Evolutionary conservation across 1,140 invertebrate genomes (phyloP).

Genomic region (Apis dorsata): DNA sequence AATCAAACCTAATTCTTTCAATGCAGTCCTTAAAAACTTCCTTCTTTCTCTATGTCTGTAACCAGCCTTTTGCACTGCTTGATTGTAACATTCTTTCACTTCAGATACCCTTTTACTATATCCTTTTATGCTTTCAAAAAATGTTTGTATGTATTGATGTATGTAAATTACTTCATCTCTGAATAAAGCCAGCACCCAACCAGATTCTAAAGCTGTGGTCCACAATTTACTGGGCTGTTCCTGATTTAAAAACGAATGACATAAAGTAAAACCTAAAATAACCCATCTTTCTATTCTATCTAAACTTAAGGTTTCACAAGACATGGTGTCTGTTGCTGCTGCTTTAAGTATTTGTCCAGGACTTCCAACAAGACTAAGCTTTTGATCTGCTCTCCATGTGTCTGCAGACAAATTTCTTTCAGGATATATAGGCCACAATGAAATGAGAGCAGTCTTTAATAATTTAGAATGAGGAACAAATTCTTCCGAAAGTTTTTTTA

Average conservation of each 20-base stretch:
- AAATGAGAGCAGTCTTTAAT: slow-evolving; percentile 91
- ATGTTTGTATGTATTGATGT: slow-evolving; percentile 95
- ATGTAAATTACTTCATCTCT: slow-evolving; percentile 98
- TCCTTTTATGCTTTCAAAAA: slow-evolving; percentile 97
- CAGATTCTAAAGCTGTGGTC: slow-evolving; percentile 93
- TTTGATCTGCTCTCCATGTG: slow-evolving; percentile 95
- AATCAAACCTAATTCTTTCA: slow-evolving; percentile 97
- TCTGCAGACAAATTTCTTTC: slow-evolving; percentile 95
- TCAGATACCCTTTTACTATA: slow-evolving; percentile 95
- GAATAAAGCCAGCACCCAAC: slow-evolving; percentile 96
- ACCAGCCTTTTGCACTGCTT: slow-evolving; percentile 93
- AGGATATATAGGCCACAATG: slow-evolving; percentile 92
- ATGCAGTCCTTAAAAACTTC: slow-evolving; percentile 96
- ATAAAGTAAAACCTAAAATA: slow-evolving; percentile 95
- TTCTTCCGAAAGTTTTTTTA: slow-evolving; percentile 98
- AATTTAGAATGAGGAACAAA: slow-evolving; percentile 97
- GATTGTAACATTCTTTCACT: slow-evolving; percentile 96
- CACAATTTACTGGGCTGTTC: slow-evolving; percentile 93
- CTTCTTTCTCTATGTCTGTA: slow-evolving; percentile 95
- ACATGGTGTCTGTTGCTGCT: slow-evolving; percentile 96
- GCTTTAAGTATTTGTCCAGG: slow-evolving; percentile 95
- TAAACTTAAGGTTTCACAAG: slow-evolving; percentile 97
- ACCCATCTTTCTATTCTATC: slow-evolving; percentile 98
- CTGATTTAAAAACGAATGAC: slow-evolving; percentile 90
- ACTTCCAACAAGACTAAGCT: slow-evolving; percentile 95